Evolutionary conservation across 2,888 invertebrate genomes (phyloP).

Genomic region (Volucella bombylans): DNA sequence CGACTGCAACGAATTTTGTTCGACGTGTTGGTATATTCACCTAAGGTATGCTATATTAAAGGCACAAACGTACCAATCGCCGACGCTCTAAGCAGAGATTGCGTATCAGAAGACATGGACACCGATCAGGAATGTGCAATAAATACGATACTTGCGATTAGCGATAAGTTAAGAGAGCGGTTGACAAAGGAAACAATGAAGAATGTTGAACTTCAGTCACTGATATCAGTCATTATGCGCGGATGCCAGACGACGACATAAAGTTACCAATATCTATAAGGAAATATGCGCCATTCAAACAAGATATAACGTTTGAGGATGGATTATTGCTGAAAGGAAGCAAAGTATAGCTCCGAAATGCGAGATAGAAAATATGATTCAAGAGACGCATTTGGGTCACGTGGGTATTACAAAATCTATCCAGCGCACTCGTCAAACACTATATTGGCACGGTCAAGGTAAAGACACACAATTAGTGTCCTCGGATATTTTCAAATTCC

Average conservation of each 20-base stretch:
- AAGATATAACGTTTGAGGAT: slow-evolving; percentile 26
- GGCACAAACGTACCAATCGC: slow-evolving; percentile 75
- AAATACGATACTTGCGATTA: slow-evolving; percentile 6
- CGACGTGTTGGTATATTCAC: slow-evolving; percentile 74
- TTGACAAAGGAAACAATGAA: not conserved
- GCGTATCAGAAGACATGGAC: slow-evolving; percentile 25
- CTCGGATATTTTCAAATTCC: slow-evolving; percentile 16
- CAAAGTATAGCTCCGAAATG: slow-evolving; percentile 6
- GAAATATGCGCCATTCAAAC: slow-evolving; percentile 26
- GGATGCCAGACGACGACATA: slow-evolving; percentile 26
- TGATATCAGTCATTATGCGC: slow-evolving; percentile 1
- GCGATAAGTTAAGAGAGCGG: not conserved
- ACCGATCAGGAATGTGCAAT: not conserved
- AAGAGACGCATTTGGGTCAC: slow-evolving; percentile 11
- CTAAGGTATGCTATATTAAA: slow-evolving; percentile 74
- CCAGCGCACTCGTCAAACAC: slow-evolving; percentile 17
- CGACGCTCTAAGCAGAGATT: slow-evolving; percentile 72
- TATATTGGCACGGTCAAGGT: slow-evolving; percentile 25
- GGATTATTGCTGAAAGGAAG: slow-evolving; percentile 12
- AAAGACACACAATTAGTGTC: slow-evolving; percentile 1
- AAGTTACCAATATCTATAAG: not conserved
- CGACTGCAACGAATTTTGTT: slow-evolving; percentile 76
- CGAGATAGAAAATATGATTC: slow-evolving; percentile 15
- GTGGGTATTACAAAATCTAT: slow-evolving; percentile 11
- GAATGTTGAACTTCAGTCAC: not conserved